Conservation (phyloP, 1,140 invertebrate genomes). For the Cephus cinctus region DNA sequence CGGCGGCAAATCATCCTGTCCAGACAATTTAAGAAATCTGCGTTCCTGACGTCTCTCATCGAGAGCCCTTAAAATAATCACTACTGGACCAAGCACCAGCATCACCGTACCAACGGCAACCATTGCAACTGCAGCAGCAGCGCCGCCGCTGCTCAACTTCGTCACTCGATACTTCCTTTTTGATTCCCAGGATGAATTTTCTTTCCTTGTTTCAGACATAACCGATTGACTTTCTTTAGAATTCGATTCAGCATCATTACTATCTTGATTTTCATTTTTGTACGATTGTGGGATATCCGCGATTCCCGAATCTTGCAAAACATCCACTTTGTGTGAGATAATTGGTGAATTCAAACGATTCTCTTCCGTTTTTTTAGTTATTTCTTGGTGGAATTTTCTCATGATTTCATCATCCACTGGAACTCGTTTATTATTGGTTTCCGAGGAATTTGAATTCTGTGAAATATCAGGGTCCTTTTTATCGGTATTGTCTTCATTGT, state of each 20-base stretch:
- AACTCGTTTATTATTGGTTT: too few relatives aligned
- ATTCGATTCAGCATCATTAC: neutral
- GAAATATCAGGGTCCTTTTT: too few relatives aligned
- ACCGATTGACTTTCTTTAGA: neutral
- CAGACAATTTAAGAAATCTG: conserved; percentile 24
- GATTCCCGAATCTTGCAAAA: too few relatives aligned
- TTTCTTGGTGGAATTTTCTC: too few relatives aligned
- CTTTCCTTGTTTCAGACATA: neutral
- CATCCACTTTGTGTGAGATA: too few relatives aligned
- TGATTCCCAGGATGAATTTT: neutral
- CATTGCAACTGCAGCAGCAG: conserved; percentile 33
- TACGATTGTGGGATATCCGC: too few relatives aligned
- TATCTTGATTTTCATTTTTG: too few relatives aligned
- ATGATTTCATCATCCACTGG: too few relatives aligned
- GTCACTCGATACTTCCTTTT: conserved; percentile 3
- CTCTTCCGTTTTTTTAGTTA: too few relatives aligned
- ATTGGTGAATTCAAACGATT: too few relatives aligned
- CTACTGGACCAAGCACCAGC: conserved; percentile 33
- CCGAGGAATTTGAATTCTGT: too few relatives aligned
- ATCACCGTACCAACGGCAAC: conserved; percentile 35
- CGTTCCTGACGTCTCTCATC: conserved; percentile 30
- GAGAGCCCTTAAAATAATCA: conserved; percentile 30
- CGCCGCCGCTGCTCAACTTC: conserved; percentile 23
- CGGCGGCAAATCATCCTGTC: conserved; percentile 29
- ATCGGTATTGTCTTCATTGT: too few relatives aligned